A percentile compares a stretch with the other conserved stretches of the same genome.
Evolutionary conservation across 2,113 vertebrate species (phyloP).

Genomic region (Toxotes chatareus): DNA sequence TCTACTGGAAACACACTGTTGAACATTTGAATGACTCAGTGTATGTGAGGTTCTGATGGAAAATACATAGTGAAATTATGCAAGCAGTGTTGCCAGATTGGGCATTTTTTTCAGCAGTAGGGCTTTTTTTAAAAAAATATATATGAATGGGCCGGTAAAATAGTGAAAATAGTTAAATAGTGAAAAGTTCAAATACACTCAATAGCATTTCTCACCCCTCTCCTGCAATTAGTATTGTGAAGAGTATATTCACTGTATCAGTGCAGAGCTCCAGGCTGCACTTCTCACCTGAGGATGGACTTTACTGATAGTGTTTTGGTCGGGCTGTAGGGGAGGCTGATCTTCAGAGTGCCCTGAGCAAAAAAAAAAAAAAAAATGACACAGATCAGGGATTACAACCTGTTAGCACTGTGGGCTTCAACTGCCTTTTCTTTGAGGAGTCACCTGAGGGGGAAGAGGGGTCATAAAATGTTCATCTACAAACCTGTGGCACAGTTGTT

Average conservation of each 20-base stretch:
- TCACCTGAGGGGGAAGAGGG: neutral
- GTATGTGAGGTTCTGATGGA: neutral
- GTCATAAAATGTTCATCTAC: neutral
- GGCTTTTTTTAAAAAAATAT: neutral
- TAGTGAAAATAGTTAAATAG: too few relatives aligned
- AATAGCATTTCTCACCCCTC: too few relatives aligned
- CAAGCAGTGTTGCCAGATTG: neutral
- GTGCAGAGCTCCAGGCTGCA: neutral
- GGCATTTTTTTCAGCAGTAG: neutral
- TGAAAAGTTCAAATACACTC: too few relatives aligned
- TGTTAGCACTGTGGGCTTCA: neutral
- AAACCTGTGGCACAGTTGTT: neutral
- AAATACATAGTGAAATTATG: neutral
- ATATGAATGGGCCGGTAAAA: too few relatives aligned
- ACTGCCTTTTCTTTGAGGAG: neutral
- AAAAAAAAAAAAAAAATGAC: slow-evolving; percentile 63
- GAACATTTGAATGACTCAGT: neutral
- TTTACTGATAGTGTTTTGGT: slow-evolving; percentile 99
- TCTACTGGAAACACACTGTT: slow-evolving; percentile 7
- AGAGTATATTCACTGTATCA: neutral
- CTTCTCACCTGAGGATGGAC: slow-evolving; percentile 96
- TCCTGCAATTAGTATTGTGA: neutral
- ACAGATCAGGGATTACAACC: slow-evolving; percentile 39
- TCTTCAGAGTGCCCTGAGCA: slow-evolving; percentile 95
- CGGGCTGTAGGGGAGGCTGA: slow-evolving; percentile 98